A percentile compares a stretch with the other conserved stretches of the same genome.
phyloP scores from a whole-genome alignment of 2,888 invertebrate species.

The Drosophila formosana region DNA sequence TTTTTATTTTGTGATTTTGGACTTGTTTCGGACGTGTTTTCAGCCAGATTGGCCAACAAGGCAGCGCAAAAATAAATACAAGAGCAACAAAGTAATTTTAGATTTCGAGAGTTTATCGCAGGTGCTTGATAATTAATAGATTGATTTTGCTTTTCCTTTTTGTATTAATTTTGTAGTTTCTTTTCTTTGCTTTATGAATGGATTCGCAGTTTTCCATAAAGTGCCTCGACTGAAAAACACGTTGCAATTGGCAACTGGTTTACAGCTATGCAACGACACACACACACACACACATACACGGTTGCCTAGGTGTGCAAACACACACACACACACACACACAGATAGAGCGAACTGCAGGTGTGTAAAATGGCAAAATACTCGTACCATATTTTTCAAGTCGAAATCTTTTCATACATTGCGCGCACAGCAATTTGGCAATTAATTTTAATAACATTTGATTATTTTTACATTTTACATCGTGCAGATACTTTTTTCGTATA shows the following conservation, averaged over 20 bases:
- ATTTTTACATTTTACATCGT: slow-evolving; percentile 20
- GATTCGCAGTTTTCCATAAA: slow-evolving; percentile 4
- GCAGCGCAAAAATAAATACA: slow-evolving; percentile 38
- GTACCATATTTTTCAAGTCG: slow-evolving; percentile 44
- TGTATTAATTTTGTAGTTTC: not conserved
- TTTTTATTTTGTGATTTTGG: slow-evolving; percentile 26
- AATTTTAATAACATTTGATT: slow-evolving; percentile 36
- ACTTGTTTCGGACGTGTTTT: slow-evolving; percentile 62
- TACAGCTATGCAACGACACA: slow-evolving; percentile 75
- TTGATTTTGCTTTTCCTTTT: not conserved
- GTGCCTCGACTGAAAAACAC: slow-evolving; percentile 59
- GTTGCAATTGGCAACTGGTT: slow-evolving; percentile 80
- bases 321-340: slow-evolving; percentile 22
- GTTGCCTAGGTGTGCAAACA: slow-evolving; percentile 4
- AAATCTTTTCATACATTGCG: slow-evolving; percentile 37
- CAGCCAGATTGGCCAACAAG: slow-evolving; percentile 60
- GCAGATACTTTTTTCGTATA: slow-evolving; percentile 47
- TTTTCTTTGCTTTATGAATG: not conserved
- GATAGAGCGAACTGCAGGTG: slow-evolving; percentile 64
- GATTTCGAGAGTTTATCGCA: not conserved
- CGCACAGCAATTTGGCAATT: slow-evolving; percentile 36
- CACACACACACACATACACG: slow-evolving; percentile 23
- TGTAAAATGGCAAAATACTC: slow-evolving; percentile 64
- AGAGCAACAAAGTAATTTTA: slow-evolving; percentile 7
- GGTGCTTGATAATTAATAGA: not conserved